These are phyloP conservation scores for Thymallus thymallus DNA, from an alignment of 2,113 vertebrate genomes.

Conservation along the genomic window DNA sequence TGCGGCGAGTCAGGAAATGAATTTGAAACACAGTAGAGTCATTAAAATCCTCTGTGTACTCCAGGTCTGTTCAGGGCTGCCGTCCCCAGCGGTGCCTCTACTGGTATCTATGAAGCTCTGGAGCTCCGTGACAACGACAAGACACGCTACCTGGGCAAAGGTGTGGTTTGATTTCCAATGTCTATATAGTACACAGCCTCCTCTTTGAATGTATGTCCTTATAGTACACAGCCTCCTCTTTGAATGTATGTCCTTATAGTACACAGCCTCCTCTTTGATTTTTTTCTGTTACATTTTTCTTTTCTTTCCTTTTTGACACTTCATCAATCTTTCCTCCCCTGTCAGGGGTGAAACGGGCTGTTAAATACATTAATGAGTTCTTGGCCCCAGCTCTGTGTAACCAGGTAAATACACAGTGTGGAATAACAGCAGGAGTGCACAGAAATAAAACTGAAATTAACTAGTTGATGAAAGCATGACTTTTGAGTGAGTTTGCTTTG, in stretches of 20 bases:
- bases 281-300: background rate
- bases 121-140: constrained; percentile 98
- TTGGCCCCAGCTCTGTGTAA: constrained; percentile 95
- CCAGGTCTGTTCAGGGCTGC: constrained; percentile 95
- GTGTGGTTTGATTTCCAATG: constrained; percentile 58
- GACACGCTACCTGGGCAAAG: constrained; percentile 95
- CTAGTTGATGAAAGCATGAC: constrained; percentile 75
- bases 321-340: constrained; percentile 51
- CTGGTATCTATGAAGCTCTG: constrained; percentile 96
- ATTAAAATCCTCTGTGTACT: background rate
- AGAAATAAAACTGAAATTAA: background rate
- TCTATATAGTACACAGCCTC: background rate
- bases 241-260: background rate
- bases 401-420: constrained; percentile 84
- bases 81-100: constrained; percentile 95
- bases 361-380: constrained; percentile 98
- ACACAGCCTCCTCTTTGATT: background rate
- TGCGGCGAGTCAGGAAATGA: background rate
- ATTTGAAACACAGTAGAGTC: background rate
- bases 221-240: background rate
- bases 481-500: constrained; percentile 60
- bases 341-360: constrained; percentile 95
- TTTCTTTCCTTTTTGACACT: constrained; percentile 10
- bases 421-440: constrained; percentile 35
- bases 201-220: background rate